These are phyloP conservation scores for Piscicola geometra DNA, from an alignment of 2,888 invertebrate species.

Conservation along the genomic window DNA sequence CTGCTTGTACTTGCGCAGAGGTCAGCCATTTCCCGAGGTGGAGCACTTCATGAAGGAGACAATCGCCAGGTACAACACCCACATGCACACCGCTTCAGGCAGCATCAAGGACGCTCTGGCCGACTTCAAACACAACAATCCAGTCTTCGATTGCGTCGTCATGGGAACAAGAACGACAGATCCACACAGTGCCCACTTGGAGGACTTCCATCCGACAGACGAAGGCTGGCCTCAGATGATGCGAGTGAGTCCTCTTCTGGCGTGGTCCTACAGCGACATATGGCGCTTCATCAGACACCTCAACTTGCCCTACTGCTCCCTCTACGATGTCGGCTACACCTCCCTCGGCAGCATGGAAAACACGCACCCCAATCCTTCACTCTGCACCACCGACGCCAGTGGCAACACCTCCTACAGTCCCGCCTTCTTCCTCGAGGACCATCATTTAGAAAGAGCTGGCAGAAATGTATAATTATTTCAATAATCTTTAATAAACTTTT, in stretches of 20 bases:
- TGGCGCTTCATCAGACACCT: slow-evolving; percentile 80
- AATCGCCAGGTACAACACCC: slow-evolving; percentile 63
- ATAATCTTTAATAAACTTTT: too few species aligned
- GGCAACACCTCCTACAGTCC: slow-evolving; percentile 64
- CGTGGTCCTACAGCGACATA: slow-evolving; percentile 84
- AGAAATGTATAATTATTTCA: slow-evolving; percentile 45
- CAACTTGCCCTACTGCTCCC: slow-evolving; percentile 78
- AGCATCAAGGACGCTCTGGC: slow-evolving; percentile 68
- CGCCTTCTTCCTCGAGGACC: slow-evolving; percentile 68
- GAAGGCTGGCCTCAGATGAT: slow-evolving; percentile 81
- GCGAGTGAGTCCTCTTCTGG: slow-evolving; percentile 81
- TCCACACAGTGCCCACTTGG: slow-evolving; percentile 62
- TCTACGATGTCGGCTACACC: slow-evolving; percentile 88
- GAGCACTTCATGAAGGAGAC: slow-evolving; percentile 75
- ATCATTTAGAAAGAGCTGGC: slow-evolving; percentile 61
- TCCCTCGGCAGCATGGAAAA: slow-evolving; percentile 78
- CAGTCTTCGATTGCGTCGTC: slow-evolving; percentile 72
- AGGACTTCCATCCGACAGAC: slow-evolving; percentile 65
- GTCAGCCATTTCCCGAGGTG: slow-evolving; percentile 75
- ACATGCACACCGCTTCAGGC: slow-evolving; percentile 62
- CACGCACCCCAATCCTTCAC: slow-evolving; percentile 73
- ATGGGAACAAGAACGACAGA: slow-evolving; percentile 89
- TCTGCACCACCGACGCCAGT: slow-evolving; percentile 60
- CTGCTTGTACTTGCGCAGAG: slow-evolving; percentile 75
- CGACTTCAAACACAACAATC: slow-evolving; percentile 61